A percentile compares a stretch with the other conserved stretches of the same genome.
Evolutionary conservation across 2,113 vertebrate genomes (phyloP).

Genomic region (Anas platyrhynchos): DNA sequence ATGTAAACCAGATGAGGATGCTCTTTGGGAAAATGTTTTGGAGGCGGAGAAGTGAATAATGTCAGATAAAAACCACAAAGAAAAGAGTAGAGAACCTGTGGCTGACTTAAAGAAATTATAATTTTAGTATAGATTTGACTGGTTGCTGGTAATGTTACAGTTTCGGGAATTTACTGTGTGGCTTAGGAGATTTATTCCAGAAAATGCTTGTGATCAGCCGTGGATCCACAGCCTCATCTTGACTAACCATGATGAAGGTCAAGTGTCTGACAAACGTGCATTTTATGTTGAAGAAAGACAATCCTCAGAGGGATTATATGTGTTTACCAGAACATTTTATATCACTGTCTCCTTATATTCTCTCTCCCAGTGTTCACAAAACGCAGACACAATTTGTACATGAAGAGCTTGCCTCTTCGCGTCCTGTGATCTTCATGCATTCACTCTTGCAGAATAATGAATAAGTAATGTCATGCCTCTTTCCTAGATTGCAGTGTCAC

Average conservation of each 20-base stretch:
- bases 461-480: neutral
- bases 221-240: neutral
- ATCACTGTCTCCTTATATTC: neutral
- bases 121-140: neutral
- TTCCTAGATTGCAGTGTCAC: neutral
- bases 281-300: constrained; percentile 5
- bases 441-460: constrained; percentile 43
- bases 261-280: neutral
- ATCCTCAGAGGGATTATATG: neutral
- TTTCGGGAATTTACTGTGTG: neutral
- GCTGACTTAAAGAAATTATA: neutral
- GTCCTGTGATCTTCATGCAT: neutral
- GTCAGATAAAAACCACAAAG: neutral
- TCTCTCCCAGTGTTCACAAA: neutral
- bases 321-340: neutral
- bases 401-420: neutral
- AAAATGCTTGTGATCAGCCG: neutral
- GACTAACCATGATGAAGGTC: constrained; percentile 9
- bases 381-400: neutral
- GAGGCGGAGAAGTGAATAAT: neutral
- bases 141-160: neutral
- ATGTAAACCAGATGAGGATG: neutral
- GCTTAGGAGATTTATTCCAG: neutral
- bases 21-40: neutral
- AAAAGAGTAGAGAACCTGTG: neutral